These are phyloP conservation scores for Coranthus polyacanthus DNA, from an alignment of 2,797 vertebrate genomes.

Conservation along the genomic window DNA sequence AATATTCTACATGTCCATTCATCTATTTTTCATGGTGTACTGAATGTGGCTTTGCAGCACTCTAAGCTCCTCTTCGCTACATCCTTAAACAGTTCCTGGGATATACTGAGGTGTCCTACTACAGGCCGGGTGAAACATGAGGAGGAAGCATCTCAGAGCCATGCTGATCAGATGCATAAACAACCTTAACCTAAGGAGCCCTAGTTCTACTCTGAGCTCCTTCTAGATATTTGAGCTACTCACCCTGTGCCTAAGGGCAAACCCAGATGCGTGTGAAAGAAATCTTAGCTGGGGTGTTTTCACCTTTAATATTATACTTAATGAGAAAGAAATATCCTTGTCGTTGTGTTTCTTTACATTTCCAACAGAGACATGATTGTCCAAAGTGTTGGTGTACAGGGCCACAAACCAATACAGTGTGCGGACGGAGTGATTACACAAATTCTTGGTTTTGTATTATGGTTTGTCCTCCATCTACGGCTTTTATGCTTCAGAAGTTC, in stretches of 20 bases:
- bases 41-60: background rate
- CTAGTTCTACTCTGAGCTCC: background rate
- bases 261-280: background rate
- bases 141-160: background rate
- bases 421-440: conserved; percentile 11
- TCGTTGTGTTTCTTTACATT: background rate
- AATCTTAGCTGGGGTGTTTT: background rate
- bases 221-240: background rate
- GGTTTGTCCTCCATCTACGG: conserved; percentile 8
- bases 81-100: background rate
- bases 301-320: background rate
- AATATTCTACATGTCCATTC: background rate
- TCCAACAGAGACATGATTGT: conserved; percentile 11
- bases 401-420: background rate
- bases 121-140: background rate
- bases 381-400: conserved; percentile 1
- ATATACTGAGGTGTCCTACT: background rate
- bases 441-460: conserved; percentile 12
- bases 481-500: conserved; percentile 21
- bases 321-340: background rate
- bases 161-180: background rate
- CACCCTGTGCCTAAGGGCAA: background rate
- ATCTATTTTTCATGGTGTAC: background rate
- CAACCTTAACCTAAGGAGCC: conserved; percentile 5
- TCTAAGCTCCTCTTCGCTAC: background rate